Percentiles rank a stretch among this genome's conserved stretches.
phyloP scores from a whole-genome alignment of 2,797 vertebrate genomes.

The Pangasius sanitwongsei region DNA sequence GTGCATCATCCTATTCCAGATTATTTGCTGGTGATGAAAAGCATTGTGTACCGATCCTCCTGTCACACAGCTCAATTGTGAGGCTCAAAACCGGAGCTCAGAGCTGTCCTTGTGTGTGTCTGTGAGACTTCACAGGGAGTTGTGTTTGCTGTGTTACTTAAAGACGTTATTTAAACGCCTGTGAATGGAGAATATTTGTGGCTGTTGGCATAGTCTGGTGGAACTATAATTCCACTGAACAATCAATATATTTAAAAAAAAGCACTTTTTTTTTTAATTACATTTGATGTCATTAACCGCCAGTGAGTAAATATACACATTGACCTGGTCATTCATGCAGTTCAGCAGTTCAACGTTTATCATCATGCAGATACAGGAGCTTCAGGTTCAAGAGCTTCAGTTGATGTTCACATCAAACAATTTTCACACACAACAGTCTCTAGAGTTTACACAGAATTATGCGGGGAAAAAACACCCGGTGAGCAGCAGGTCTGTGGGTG shows the following conservation, averaged over 20 bases:
- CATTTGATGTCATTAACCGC: not conserved
- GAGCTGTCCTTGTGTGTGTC: not conserved
- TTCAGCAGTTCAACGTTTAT: not conserved
- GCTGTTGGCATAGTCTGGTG: not conserved
- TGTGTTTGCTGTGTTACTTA: not conserved
- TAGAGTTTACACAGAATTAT: not conserved
- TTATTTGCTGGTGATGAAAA: conserved; percentile 18
- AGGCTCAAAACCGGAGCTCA: not conserved
- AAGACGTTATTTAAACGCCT: not conserved
- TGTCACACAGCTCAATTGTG: not conserved
- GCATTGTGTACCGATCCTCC: not conserved
- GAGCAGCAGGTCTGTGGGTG: too few relatives aligned
- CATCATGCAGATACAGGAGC: not conserved
- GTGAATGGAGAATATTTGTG: not conserved
- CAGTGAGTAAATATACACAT: not conserved
- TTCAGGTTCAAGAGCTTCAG: not conserved
- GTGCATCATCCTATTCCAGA: not conserved
- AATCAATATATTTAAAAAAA: not conserved
- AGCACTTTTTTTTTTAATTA: not conserved
- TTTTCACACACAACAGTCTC: too few relatives aligned
- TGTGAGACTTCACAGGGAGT: not conserved
- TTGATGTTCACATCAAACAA: not conserved
- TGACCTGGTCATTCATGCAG: not conserved
- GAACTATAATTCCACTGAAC: not conserved
- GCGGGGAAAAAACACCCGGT: not conserved